Conservation (phyloP, 2,113 vertebrate genomes). For the Ovibos moschatus region DNA sequence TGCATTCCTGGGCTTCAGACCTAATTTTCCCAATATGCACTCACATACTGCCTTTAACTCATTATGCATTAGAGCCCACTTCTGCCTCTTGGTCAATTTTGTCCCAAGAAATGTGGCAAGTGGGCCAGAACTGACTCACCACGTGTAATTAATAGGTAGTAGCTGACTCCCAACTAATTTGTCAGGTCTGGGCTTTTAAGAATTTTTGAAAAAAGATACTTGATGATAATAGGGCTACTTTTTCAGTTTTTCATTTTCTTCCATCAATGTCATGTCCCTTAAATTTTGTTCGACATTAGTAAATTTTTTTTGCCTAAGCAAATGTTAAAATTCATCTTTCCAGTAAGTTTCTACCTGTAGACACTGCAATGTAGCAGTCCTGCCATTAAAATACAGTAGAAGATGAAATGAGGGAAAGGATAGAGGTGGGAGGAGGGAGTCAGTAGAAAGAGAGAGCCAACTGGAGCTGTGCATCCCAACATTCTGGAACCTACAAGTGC, state of each 20-base stretch:
- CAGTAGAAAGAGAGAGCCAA: neutral
- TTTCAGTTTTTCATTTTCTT: neutral
- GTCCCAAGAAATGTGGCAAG: neutral
- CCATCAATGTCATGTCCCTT: neutral
- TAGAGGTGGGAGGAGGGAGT: accelerated
- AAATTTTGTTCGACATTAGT: neutral
- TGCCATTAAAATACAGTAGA: neutral
- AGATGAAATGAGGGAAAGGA: neutral
- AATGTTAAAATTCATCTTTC: neutral
- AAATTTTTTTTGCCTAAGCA: neutral
- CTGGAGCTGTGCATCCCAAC: neutral
- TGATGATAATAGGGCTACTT: neutral
- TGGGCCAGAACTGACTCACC: neutral
- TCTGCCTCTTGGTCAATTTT: neutral
- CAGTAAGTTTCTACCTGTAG: neutral
- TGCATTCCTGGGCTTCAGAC: neutral
- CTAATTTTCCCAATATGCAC: neutral
- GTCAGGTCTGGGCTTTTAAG: neutral
- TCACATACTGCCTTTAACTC: neutral
- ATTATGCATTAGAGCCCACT: neutral
- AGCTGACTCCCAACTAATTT: neutral
- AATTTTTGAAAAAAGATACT: neutral
- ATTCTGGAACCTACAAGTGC: neutral
- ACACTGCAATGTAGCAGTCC: neutral
- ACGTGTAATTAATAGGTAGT: neutral